A percentile compares a stretch with the other conserved stretches of the same genome.
These are phyloP conservation scores for Oscheius onirici DNA, from an alignment of 2,888 invertebrate genomes.

Conservation along the genomic window DNA sequence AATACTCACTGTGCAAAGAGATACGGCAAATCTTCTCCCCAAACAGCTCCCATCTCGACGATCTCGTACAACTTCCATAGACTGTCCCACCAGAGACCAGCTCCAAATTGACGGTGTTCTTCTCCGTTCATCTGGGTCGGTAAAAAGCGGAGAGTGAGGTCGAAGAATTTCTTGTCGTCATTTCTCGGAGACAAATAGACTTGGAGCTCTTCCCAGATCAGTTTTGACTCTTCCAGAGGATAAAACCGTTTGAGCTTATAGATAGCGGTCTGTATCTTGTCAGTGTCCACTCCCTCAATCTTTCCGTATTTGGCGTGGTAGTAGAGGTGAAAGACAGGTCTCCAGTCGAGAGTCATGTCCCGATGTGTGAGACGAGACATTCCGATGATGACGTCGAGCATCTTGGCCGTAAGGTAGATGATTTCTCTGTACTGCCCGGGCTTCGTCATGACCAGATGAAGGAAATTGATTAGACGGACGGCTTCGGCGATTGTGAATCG, in stretches of 20 bases:
- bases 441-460: slow-evolving; percentile 30
- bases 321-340: slow-evolving; percentile 39
- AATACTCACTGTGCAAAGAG: slow-evolving; percentile 38
- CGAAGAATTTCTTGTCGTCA: slow-evolving; percentile 27
- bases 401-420: slow-evolving; percentile 16
- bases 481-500: slow-evolving; percentile 38
- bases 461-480: slow-evolving; percentile 33
- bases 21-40: slow-evolving; percentile 39
- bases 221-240: slow-evolving; percentile 11
- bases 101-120: slow-evolving; percentile 38
- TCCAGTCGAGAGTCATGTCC: slow-evolving; percentile 49
- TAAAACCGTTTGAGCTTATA: slow-evolving; percentile 31
- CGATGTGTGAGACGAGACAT: slow-evolving; percentile 26
- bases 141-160: slow-evolving; percentile 19
- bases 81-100: slow-evolving; percentile 40
- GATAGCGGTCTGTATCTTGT: slow-evolving; percentile 22
- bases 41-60: slow-evolving; percentile 48
- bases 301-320: slow-evolving; percentile 33
- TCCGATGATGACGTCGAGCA: slow-evolving; percentile 30
- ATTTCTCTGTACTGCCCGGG: slow-evolving; percentile 25
- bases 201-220: slow-evolving; percentile 34
- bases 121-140: slow-evolving; percentile 34
- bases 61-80: slow-evolving; percentile 46
- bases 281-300: slow-evolving; percentile 24
- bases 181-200: slow-evolving; percentile 33